Conservation (phyloP, 2,113 vertebrate genomes). For the Corythaeola cristata region DNA sequence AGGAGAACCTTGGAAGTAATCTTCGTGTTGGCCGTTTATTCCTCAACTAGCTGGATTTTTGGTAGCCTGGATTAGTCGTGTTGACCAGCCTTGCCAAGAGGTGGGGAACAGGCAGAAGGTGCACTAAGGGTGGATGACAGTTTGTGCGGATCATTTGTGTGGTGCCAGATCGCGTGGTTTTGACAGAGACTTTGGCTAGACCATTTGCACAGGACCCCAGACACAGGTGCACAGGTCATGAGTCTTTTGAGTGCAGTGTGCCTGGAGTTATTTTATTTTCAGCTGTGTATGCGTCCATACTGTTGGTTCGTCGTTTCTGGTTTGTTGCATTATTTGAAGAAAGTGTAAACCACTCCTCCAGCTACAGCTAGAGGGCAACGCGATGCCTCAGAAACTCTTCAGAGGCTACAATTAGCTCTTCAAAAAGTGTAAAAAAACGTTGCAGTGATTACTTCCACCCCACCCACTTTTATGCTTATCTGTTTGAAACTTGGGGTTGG, state of each 20-base stretch:
- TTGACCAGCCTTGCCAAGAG: background rate
- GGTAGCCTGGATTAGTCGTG: background rate
- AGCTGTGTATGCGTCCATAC: fast-evolving
- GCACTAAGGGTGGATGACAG: background rate
- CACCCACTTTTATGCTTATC: background rate
- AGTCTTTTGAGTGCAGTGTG: background rate
- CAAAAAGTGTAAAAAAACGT: background rate
- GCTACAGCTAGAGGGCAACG: constrained; percentile 31
- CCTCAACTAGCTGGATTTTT: background rate
- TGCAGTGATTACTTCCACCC: background rate
- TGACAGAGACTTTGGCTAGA: background rate
- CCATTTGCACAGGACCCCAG: background rate
- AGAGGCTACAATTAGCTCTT: background rate
- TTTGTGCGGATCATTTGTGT: background rate
- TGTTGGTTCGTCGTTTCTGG: background rate
- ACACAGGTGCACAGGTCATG: no score
- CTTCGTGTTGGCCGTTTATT: background rate
- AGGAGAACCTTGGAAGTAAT: background rate
- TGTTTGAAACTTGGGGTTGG: background rate
- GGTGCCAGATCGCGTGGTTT: background rate
- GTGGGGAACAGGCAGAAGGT: background rate
- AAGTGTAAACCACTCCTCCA: background rate
- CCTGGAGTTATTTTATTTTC: background rate
- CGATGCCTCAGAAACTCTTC: background rate
- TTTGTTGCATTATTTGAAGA: background rate